Evolutionary conservation across 1,140 invertebrate species (phyloP).

Genomic region (Listronotus bonariensis): DNA sequence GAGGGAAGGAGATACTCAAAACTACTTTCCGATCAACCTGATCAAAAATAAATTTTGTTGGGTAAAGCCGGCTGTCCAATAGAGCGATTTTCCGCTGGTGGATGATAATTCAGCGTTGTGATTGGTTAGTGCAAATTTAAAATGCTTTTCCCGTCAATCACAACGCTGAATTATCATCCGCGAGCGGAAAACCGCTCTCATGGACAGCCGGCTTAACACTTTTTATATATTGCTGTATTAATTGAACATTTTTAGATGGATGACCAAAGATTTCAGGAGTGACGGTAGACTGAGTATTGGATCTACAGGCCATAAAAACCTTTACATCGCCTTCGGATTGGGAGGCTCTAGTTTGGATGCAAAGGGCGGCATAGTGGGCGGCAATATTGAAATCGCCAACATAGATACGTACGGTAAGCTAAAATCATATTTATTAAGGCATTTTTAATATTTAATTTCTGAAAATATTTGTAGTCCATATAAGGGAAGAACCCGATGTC

Average conservation of each 20-base stretch:
- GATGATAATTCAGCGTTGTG: too few relatives aligned
- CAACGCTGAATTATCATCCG: too few relatives aligned
- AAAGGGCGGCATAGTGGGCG: constrained; percentile 94
- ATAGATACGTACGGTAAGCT: constrained; percentile 82
- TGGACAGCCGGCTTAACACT: too few relatives aligned
- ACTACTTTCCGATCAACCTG: too few relatives aligned
- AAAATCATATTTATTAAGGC: too few relatives aligned
- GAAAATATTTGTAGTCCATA: constrained; percentile 70
- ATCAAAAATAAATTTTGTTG: too few relatives aligned
- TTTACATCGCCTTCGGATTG: constrained; percentile 86
- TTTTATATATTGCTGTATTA: background rate
- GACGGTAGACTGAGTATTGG: constrained; percentile 92
- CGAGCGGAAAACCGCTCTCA: too few relatives aligned
- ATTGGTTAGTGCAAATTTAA: too few relatives aligned
- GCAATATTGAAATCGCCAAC: constrained; percentile 87
- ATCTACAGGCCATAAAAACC: constrained; percentile 91
- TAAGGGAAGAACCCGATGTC: constrained; percentile 85
- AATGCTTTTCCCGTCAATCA: too few relatives aligned
- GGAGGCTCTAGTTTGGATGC: constrained; percentile 91
- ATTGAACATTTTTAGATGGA: constrained; percentile 71
- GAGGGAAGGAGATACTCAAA: too few relatives aligned
- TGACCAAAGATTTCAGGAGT: constrained; percentile 87
- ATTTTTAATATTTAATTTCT: background rate
- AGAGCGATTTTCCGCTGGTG: too few relatives aligned
- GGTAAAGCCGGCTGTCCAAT: too few relatives aligned